Conservation (phyloP, 2,113 vertebrate genomes). For the Cyprinodon tularosa region DNA sequence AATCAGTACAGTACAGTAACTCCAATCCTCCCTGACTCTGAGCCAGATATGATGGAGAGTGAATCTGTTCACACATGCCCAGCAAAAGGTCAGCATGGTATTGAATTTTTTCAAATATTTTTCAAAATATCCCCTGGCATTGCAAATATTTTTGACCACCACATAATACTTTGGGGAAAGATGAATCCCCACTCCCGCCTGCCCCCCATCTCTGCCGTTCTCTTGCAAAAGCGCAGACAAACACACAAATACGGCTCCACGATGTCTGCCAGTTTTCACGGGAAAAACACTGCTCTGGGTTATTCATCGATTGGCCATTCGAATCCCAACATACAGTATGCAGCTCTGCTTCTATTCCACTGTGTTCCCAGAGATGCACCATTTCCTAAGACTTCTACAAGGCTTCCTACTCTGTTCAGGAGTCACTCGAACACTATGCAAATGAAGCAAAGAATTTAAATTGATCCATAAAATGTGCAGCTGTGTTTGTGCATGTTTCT, state of each 20-base stretch:
- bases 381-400: constrained; percentile 77
- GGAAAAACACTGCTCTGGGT: constrained; percentile 91
- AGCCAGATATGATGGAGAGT: constrained; percentile 70
- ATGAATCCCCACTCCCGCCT: constrained; percentile 85
- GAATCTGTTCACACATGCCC: constrained; percentile 77
- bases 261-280: constrained; percentile 70
- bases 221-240: constrained; percentile 34
- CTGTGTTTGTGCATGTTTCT: constrained; percentile 41
- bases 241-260: constrained; percentile 48
- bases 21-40: constrained; percentile 69
- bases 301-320: constrained; percentile 99
- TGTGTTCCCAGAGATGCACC: constrained; percentile 77
- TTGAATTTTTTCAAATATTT: constrained; percentile 96
- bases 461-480: constrained; percentile 60
- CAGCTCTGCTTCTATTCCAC: constrained; percentile 74
- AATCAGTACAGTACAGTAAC: constrained; percentile 52
- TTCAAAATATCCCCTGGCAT: constrained; percentile 99
- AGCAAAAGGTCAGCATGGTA: constrained; percentile 92
- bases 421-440: constrained; percentile 74
- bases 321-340: constrained; percentile 85
- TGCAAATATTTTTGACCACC: constrained; percentile 99
- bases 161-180: constrained; percentile 96
- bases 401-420: constrained; percentile 66
- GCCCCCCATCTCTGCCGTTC: constrained; percentile 52
- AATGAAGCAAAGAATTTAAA: constrained; percentile 74